These are phyloP conservation scores for Propithecus coquereli DNA, from an alignment of 2,113 vertebrate genomes.

Conservation along the genomic window DNA sequence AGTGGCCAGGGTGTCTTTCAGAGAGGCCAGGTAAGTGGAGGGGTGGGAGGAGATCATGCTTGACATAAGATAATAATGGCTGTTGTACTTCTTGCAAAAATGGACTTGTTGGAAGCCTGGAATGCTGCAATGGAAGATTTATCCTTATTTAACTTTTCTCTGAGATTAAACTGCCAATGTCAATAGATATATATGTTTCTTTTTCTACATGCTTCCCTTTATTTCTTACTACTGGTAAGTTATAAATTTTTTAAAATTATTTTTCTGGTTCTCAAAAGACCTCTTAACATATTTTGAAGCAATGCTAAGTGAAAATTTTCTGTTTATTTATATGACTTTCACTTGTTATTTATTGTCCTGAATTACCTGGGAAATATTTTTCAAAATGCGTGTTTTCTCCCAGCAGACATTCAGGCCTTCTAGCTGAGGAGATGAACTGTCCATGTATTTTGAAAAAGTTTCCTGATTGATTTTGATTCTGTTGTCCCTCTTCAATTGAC, in stretches of 20 bases:
- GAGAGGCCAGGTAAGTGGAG: not conserved
- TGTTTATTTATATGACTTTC: not conserved
- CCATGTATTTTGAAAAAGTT: not conserved
- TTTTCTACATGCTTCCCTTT: conserved; percentile 80
- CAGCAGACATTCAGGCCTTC: not conserved
- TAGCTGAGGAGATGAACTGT: not conserved
- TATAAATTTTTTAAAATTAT: conserved; percentile 20
- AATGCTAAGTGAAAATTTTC: not conserved
- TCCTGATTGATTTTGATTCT: not conserved
- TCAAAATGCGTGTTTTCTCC: not conserved
- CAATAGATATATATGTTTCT: conserved; percentile 72
- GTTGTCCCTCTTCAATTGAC: not conserved
- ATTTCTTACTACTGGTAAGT: conserved; percentile 84
- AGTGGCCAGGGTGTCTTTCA: not conserved
- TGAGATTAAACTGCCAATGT: conserved; percentile 75
- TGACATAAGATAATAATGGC: conserved; percentile 29
- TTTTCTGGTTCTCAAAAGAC: conserved; percentile 35
- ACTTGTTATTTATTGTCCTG: not conserved
- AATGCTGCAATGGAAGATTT: conserved; percentile 1
- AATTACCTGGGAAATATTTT: not conserved
- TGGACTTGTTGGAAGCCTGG: not conserved
- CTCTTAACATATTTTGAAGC: conserved; percentile 13
- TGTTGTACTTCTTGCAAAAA: conserved; percentile 30
- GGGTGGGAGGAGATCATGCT: not conserved
- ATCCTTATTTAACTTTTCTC: conserved; percentile 3